phyloP scores from a whole-genome alignment of 2,113 vertebrate species.

The Okapia johnstoni region DNA sequence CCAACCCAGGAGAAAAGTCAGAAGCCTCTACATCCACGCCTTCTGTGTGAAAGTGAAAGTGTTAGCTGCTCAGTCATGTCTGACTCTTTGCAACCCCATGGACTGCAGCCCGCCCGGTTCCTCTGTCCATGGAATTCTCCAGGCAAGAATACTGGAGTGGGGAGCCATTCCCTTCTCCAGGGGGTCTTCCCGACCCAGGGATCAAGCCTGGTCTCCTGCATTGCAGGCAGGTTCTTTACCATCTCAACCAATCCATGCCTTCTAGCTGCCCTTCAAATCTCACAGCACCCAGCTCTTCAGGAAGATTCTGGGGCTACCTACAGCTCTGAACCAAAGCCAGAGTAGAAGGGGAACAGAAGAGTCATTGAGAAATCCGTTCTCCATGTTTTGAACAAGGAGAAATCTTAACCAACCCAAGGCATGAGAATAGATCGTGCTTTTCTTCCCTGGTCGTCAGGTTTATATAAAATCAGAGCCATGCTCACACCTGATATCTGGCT shows the following conservation, averaged over 20 bases:
- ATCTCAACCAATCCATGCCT: neutral
- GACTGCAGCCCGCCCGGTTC: neutral
- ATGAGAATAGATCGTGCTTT: slow-evolving; percentile 9
- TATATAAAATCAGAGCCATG: slow-evolving; percentile 24
- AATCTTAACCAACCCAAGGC: slow-evolving; percentile 33
- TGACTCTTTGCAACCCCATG: neutral
- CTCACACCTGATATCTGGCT: slow-evolving; percentile 59
- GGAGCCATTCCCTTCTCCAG: neutral
- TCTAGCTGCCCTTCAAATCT: slow-evolving; percentile 17
- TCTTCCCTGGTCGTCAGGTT: neutral
- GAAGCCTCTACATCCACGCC: neutral
- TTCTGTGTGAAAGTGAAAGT: neutral
- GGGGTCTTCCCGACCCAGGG: neutral
- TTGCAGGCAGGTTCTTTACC: neutral
- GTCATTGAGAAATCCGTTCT: slow-evolving; percentile 60
- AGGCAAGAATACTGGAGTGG: neutral
- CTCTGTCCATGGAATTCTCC: neutral
- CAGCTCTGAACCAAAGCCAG: slow-evolving; percentile 60
- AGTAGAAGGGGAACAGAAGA: slow-evolving; percentile 58
- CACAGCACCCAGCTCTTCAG: slow-evolving; percentile 50
- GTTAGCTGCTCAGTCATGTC: neutral
- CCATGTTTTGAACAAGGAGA: slow-evolving; percentile 26
- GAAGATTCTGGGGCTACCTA: slow-evolving; percentile 61
- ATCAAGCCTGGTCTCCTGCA: neutral
- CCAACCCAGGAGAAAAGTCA: neutral